Percentiles rank a stretch among this genome's conserved stretches.
Conservation (phyloP, 23 tunicate species). For the Ascidia mentula region DNA sequence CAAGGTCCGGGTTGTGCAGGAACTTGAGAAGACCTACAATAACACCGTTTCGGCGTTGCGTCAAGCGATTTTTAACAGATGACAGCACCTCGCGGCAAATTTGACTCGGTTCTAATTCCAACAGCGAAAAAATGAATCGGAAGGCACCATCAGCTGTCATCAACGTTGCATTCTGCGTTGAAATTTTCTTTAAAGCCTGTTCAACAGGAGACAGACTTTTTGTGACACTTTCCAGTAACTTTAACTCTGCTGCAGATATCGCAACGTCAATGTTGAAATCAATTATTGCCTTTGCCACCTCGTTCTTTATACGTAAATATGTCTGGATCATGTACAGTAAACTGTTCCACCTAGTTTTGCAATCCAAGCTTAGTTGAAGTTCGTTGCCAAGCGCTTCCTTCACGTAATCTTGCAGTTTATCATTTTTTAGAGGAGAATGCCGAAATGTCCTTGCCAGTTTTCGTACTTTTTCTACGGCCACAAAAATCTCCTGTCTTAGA, state of each 20-base stretch:
- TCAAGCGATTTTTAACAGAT: background rate
- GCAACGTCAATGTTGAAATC: background rate
- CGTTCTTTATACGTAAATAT: background rate
- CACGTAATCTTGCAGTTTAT: background rate
- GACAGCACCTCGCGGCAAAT: conserved; percentile 1
- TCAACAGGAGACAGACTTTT: background rate
- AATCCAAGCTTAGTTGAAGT: background rate
- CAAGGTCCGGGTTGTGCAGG: background rate
- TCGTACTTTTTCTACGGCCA: background rate
- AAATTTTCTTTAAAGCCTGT: background rate
- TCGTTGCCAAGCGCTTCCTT: background rate
- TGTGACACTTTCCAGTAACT: background rate
- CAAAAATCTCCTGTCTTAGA: background rate
- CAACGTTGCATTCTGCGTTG: background rate
- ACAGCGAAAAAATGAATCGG: background rate
- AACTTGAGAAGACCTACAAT: background rate
- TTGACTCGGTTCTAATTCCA: background rate
- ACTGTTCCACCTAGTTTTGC: background rate
- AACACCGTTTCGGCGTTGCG: too few species aligned
- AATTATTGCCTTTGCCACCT: background rate
- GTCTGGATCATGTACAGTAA: background rate
- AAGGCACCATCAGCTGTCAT: background rate
- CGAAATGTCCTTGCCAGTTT: background rate
- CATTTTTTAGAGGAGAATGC: background rate
- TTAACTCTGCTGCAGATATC: background rate